phyloP scores from a whole-genome alignment of 2,888 invertebrate species.

The Coelinius sp. region DNA sequence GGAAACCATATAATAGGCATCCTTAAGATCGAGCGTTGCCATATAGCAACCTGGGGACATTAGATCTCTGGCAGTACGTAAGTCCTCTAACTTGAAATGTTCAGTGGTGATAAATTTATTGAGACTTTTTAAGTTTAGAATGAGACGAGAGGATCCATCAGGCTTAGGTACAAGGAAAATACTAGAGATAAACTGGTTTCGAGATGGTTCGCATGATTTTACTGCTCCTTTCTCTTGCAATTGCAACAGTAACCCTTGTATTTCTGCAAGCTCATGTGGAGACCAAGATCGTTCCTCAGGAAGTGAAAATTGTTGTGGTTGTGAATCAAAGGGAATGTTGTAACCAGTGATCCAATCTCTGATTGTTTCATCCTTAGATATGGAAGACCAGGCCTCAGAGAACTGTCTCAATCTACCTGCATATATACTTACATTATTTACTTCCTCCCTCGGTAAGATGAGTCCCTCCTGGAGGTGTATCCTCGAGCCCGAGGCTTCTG shows the following conservation, averaged over 20 bases:
- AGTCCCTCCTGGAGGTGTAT: slow-evolving; percentile 7
- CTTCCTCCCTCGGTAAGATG: slow-evolving; percentile 12
- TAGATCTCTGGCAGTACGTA: slow-evolving; percentile 43
- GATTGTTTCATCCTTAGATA: slow-evolving; percentile 23
- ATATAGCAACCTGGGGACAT: slow-evolving; percentile 27
- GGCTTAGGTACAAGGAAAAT: slow-evolving; percentile 49
- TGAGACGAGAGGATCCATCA: slow-evolving; percentile 45
- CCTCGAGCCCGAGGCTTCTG: neutral
- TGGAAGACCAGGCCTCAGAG: slow-evolving; percentile 17
- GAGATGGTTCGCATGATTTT: slow-evolving; percentile 1
- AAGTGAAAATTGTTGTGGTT: slow-evolving; percentile 6
- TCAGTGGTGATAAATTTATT: slow-evolving; percentile 46
- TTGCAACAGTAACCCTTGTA: slow-evolving; percentile 23
- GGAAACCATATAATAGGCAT: slow-evolving; percentile 38
- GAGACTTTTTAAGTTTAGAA: slow-evolving; percentile 48
- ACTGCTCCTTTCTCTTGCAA: slow-evolving; percentile 34
- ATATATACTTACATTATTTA: slow-evolving; percentile 34
- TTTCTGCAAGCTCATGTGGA: slow-evolving; percentile 19
- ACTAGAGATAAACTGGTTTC: slow-evolving; percentile 47
- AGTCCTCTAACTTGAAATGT: slow-evolving; percentile 55
- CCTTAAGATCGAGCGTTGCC: slow-evolving; percentile 35
- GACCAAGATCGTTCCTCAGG: slow-evolving; percentile 30
- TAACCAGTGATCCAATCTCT: slow-evolving; percentile 28
- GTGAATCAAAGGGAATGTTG: slow-evolving; percentile 28
- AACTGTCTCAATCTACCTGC: slow-evolving; percentile 34